Conservation (phyloP, 2,797 vertebrate genomes). For the Karalla daura region DNA sequence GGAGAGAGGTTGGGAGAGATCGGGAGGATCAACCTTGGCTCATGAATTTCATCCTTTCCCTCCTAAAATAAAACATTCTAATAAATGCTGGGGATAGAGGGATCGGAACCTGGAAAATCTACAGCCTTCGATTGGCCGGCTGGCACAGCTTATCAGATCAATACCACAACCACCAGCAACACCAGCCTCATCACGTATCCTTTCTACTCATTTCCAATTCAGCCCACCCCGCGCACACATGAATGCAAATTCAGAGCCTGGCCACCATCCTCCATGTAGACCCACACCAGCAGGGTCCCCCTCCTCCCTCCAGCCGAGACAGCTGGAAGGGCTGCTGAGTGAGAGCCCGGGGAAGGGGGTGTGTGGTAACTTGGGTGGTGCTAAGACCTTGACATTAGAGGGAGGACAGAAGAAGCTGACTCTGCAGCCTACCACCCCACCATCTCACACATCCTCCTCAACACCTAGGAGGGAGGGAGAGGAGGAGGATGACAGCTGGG, state of each 20-base stretch:
- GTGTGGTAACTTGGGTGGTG: slow-evolving; percentile 32
- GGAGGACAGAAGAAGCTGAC: slow-evolving; percentile 70
- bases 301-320: slow-evolving; percentile 8
- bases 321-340: slow-evolving; percentile 40
- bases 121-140: slow-evolving; percentile 66
- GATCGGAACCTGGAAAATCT: slow-evolving; percentile 66
- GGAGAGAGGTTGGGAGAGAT: slow-evolving; percentile 44
- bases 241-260: slow-evolving; percentile 13
- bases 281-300: slow-evolving; percentile 6
- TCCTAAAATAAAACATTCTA: slow-evolving; percentile 74
- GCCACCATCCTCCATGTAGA: slow-evolving; percentile 13
- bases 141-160: slow-evolving; percentile 73
- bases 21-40: slow-evolving; percentile 70
- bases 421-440: slow-evolving; percentile 57
- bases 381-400: slow-evolving; percentile 75
- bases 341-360: slow-evolving; percentile 13
- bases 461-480: slow-evolving; percentile 14
- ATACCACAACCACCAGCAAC: slow-evolving; percentile 41
- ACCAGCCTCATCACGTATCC: slow-evolving; percentile 37
- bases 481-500: slow-evolving; percentile 38
- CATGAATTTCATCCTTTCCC: slow-evolving; percentile 77
- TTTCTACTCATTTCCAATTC: slow-evolving; percentile 55
- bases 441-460: slow-evolving; percentile 38
- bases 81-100: slow-evolving; percentile 63
- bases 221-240: slow-evolving; percentile 1